phyloP scores from a whole-genome alignment of 35 echinoderm and acorn worm species.

The Apostichopus californicus region DNA sequence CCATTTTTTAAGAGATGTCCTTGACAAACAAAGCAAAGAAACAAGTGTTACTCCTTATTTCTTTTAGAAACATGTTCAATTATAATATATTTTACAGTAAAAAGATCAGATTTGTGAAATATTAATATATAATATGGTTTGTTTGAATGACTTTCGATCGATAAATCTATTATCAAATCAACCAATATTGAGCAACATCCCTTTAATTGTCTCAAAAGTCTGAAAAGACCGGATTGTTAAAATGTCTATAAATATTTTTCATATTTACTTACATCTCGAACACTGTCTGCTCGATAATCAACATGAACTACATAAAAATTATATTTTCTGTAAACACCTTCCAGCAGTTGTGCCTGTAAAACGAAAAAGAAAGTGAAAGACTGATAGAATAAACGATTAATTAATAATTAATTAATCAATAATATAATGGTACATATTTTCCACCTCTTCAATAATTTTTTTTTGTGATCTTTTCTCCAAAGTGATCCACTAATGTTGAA shows the following conservation, averaged over 20 bases:
- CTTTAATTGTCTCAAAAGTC: too few species aligned
- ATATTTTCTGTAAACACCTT: constrained; percentile 78
- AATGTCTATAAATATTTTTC: too few species aligned
- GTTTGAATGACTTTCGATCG: neutral
- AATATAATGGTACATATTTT: neutral
- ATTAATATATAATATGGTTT: neutral
- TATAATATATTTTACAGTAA: neutral
- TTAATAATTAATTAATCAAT: neutral
- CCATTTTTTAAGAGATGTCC: neutral
- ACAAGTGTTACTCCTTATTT: neutral
- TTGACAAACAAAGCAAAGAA: neutral
- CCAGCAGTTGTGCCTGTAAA: constrained; percentile 69
- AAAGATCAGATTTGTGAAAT: neutral
- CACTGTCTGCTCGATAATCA: constrained; percentile 74
- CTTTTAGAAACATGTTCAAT: neutral
- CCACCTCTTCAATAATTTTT: too few species aligned
- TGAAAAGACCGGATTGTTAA: too few species aligned
- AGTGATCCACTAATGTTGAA: too few species aligned
- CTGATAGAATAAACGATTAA: neutral
- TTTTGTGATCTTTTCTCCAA: too few species aligned
- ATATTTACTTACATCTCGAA: constrained; percentile 70
- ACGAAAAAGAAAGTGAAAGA: constrained; percentile 6
- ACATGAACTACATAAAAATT: constrained; percentile 81
- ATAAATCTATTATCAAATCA: too few species aligned
- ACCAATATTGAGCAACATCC: too few species aligned